Conservation (phyloP, 2,113 vertebrate genomes). For the Hypocryptadius cinnamomeus region DNA sequence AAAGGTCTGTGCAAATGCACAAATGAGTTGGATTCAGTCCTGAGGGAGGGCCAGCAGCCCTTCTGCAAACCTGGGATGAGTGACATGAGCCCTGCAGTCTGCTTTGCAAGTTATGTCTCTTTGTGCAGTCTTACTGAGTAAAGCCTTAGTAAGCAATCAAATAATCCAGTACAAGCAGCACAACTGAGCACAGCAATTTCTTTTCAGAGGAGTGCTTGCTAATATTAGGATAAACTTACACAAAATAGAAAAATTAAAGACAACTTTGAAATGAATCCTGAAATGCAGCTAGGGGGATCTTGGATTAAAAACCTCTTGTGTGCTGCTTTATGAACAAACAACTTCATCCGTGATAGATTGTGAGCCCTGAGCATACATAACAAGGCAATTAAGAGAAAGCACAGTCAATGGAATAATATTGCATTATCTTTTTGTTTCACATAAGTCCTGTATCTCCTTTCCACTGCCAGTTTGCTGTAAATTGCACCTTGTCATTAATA, state of each 20-base stretch:
- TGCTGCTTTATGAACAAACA: slow-evolving; percentile 35
- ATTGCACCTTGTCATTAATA: slow-evolving; percentile 52
- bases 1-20: not conserved
- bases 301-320: slow-evolving; percentile 43
- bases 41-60: not conserved
- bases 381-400: slow-evolving; percentile 51
- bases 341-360: slow-evolving; percentile 22
- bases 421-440: slow-evolving; percentile 56
- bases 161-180: not conserved
- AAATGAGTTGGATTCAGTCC: not conserved
- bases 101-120: not conserved
- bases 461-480: slow-evolving; percentile 33
- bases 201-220: not conserved
- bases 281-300: slow-evolving; percentile 23
- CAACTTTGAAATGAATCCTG: slow-evolving; percentile 43
- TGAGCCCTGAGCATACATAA: slow-evolving; percentile 15
- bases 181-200: not conserved
- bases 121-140: not conserved
- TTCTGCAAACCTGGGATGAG: not conserved
- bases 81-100: not conserved
- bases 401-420: slow-evolving; percentile 27
- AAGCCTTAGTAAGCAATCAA: not conserved
- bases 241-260: slow-evolving; percentile 8
- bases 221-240: slow-evolving; percentile 25
- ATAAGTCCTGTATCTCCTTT: slow-evolving; percentile 32